Base-by-base conservation (phyloP, 2,888 invertebrate genomes). In the Chironomus tentans region DNA sequence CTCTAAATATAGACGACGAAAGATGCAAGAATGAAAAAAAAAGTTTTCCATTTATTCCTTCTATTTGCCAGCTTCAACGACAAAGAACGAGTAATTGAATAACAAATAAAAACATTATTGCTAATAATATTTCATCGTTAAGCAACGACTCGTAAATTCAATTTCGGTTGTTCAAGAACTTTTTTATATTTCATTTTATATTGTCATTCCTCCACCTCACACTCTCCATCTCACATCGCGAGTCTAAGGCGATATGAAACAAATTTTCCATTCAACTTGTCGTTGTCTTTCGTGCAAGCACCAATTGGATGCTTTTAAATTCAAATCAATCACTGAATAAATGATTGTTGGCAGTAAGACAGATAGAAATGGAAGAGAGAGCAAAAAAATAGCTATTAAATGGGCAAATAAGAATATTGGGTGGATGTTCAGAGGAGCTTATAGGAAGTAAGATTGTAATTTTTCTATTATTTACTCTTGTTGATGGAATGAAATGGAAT, bases 71-170 rank as follows among this genome's bases (percentile, higher is more conserved):
- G 38, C 38, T 38, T 38, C 38, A 38, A 38, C 38, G 38, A 38
- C 7, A 38, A 38, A 71, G 50, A 75, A 76, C 62, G 56, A 73
- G 68, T 76, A 75, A 77, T 77, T 77, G 75, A 77, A 76, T 77
- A 70, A 77, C 76, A 77, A 76, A 76, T 74, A 76, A 77, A 77
- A 74, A 50, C 62, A 70, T 76, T 76, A 65, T 47, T 68, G 38
- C 68, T 61, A 77, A 68, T 47, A 65, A 61, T 56, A 68, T 68
- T 68, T 68, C 68, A 68, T 68, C 68, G 68, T 68, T 68, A 68
- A 38, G 38, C 68, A 68, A 24, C 68, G 28, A 68, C 28, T 24
- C 68, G 68, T 38, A 24, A 24, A 68, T 68, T 24, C 24, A 68
- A 68, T 24, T 38, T 68, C n/a, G 28, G 38, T 38, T 38, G 38